Evolutionary conservation across 2,888 invertebrate species (phyloP).

Genomic region (Lochmaea crataegi): DNA sequence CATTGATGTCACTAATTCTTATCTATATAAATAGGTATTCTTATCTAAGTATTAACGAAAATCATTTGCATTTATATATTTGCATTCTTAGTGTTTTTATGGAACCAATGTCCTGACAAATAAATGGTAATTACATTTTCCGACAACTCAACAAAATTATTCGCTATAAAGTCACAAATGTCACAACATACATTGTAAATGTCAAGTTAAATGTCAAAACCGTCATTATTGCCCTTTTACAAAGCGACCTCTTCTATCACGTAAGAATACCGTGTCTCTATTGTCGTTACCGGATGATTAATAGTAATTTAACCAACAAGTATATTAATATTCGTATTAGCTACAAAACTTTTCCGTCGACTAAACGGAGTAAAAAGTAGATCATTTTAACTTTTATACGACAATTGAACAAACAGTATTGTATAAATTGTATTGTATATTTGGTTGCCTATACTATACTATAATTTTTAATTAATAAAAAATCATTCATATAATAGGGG

Average conservation of each 20-base stretch:
- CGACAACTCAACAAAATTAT: constrained; percentile 24
- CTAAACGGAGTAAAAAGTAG: too few relatives aligned
- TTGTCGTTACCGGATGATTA: neutral
- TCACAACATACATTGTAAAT: constrained; percentile 1
- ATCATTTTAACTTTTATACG: too few relatives aligned
- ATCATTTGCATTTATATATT: constrained; percentile 26
- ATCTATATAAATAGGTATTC: constrained; percentile 23
- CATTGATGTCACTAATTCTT: constrained; percentile 25
- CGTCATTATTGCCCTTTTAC: neutral
- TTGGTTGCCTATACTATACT: too few relatives aligned
- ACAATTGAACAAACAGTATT: too few relatives aligned
- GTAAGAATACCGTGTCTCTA: neutral
- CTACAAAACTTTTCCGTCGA: too few relatives aligned
- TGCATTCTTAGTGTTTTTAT: constrained; percentile 3
- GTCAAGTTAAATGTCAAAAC: constrained; percentile 1
- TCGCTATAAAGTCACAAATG: neutral
- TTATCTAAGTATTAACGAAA: constrained; percentile 27
- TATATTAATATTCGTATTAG: too few relatives aligned
- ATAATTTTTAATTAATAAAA: too few relatives aligned
- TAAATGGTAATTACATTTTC: constrained; percentile 18
- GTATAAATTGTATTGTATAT: too few relatives aligned
- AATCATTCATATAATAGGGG: too few relatives aligned
- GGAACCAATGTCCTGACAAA: neutral
- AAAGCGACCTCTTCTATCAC: neutral
- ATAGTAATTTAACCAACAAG: neutral